Conservation (phyloP, 2,797 vertebrate genomes). For the Sebastes ruberrimus region DNA sequence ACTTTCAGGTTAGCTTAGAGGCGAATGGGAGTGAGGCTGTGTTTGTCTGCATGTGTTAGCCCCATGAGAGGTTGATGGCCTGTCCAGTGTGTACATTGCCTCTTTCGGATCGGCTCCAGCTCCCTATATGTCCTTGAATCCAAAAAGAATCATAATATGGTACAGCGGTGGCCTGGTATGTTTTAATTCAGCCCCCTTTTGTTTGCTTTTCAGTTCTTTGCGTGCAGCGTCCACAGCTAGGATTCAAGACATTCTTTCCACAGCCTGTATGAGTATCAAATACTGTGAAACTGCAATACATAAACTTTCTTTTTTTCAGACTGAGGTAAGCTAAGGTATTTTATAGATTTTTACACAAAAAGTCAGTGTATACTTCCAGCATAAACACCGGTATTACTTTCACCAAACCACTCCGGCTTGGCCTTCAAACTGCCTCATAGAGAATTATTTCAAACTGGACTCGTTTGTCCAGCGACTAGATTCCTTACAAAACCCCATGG, state of each 20-base stretch:
- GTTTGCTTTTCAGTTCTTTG: constrained; percentile 55
- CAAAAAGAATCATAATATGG: not conserved
- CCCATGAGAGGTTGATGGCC: not conserved
- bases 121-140: not conserved
- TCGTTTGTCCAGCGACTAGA: constrained; percentile 22
- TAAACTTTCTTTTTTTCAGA: constrained; percentile 40
- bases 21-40: not conserved
- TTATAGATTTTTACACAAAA: constrained; percentile 31
- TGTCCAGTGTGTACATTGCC: not conserved
- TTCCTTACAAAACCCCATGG: constrained; percentile 53
- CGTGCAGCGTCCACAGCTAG: constrained; percentile 28
- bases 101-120: constrained; percentile 5
- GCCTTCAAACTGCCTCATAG: constrained; percentile 13
- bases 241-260: constrained; percentile 59
- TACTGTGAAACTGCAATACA: constrained; percentile 30
- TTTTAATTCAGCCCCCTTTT: constrained; percentile 52
- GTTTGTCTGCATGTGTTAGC: not conserved
- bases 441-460: constrained; percentile 35
- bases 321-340: constrained; percentile 21
- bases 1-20: not conserved
- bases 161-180: constrained; percentile 10
- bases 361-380: constrained; percentile 27
- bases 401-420: constrained; percentile 31
- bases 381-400: constrained; percentile 42
- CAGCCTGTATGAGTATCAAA: constrained; percentile 45